These are phyloP conservation scores for Pleuronectes platessa DNA, from an alignment of 2,113 vertebrate genomes.

Conservation along the genomic window DNA sequence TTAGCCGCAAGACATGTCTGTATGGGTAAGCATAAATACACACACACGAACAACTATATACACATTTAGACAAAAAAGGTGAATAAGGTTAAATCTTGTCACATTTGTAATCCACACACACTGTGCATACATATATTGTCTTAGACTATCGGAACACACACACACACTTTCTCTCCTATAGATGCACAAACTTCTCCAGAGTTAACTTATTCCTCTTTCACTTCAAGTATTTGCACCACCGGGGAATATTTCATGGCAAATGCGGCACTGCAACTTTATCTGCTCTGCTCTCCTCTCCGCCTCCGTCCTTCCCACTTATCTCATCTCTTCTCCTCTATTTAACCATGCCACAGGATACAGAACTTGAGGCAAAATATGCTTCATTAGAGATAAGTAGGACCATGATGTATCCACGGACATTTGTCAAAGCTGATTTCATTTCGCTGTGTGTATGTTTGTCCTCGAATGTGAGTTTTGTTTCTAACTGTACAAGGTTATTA, in stretches of 20 bases:
- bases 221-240: conserved; percentile 50
- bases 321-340: conserved; percentile 46
- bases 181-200: conserved; percentile 44
- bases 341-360: conserved; percentile 34
- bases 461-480: background rate
- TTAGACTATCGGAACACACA: background rate
- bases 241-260: conserved; percentile 65
- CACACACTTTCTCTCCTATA: background rate
- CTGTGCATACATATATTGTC: background rate
- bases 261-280: conserved; percentile 64
- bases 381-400: conserved; percentile 20
- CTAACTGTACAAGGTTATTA: background rate
- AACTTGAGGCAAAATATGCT: conserved; percentile 25
- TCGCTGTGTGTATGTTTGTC: background rate
- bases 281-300: conserved; percentile 32
- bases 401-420: conserved; percentile 4
- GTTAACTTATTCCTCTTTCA: conserved; percentile 53
- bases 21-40: conserved; percentile 21
- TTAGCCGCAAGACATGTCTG: conserved; percentile 41
- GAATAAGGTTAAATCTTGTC: conserved; percentile 10
- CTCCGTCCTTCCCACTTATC: conserved; percentile 58
- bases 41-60: background rate
- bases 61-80: background rate
- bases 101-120: conserved; percentile 4
- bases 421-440: background rate